Conservation (phyloP, 2,797 vertebrate genomes). For the Parauchenoglanis ngamensis region DNA sequence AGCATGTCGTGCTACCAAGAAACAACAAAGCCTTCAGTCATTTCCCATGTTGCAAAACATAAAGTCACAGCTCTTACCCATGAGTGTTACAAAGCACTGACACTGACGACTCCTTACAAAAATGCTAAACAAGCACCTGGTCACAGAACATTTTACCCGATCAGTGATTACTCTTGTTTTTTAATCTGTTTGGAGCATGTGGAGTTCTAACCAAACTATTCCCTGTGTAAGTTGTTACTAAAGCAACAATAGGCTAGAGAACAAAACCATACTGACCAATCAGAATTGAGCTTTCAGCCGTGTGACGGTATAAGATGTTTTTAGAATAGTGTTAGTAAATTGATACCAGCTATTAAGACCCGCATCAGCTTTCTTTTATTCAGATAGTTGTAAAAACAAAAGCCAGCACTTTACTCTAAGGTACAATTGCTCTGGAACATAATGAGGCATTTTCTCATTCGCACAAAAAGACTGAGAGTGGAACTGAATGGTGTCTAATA, state of each 20-base stretch:
- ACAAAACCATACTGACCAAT: not conserved
- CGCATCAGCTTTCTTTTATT: conserved; percentile 17
- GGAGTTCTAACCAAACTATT: not conserved
- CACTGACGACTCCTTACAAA: not conserved
- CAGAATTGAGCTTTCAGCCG: not conserved
- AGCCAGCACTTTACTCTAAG: conserved; percentile 10
- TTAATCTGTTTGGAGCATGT: not conserved
- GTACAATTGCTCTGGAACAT: conserved; percentile 49
- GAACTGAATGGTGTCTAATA: conserved; percentile 64
- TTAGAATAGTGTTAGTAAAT: not conserved
- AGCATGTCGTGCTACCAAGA: not conserved
- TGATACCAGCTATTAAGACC: not conserved
- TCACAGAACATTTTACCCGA: not conserved
- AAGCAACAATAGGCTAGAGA: not conserved
- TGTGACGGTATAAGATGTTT: not conserved
- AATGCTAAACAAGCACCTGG: not conserved
- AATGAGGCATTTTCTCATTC: conserved; percentile 58
- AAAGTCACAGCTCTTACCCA: too few relatives aligned
- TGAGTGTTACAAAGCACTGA: not conserved
- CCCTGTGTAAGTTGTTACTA: not conserved
- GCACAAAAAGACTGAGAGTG: conserved; percentile 56
- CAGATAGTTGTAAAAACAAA: conserved; percentile 23
- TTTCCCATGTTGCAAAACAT: not conserved
- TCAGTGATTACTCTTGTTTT: not conserved
- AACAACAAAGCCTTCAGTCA: not conserved